These are phyloP conservation scores for Strix uralensis DNA, from an alignment of 2,113 vertebrate species.

Conservation along the genomic window DNA sequence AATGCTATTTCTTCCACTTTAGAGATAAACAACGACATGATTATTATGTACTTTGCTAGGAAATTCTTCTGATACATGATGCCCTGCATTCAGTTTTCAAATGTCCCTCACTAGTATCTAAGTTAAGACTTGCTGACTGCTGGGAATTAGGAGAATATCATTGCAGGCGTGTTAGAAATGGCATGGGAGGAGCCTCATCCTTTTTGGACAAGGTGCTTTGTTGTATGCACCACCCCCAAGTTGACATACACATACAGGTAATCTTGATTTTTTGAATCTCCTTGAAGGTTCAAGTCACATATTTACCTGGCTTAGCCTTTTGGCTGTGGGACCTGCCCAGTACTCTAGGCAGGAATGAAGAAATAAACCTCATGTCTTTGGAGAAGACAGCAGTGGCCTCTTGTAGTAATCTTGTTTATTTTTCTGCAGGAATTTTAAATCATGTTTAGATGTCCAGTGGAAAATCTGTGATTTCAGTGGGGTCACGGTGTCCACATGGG, in stretches of 20 bases:
- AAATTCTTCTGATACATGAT: not conserved
- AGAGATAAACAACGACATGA: not conserved
- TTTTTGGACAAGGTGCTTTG: not conserved
- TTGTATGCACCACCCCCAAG: not conserved
- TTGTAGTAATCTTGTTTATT: not conserved
- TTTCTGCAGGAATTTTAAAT: not conserved
- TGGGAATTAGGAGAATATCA: not conserved
- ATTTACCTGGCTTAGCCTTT: not conserved
- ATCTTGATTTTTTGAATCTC: not conserved
- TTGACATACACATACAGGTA: not conserved
- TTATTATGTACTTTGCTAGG: not conserved
- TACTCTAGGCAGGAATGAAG: not conserved
- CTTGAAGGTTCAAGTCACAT: not conserved
- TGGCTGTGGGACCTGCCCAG: not conserved
- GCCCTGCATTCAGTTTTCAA: not conserved
- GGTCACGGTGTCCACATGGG: not conserved
- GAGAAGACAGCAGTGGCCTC: not conserved
- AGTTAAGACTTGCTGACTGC: not conserved
- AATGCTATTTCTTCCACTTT: not conserved
- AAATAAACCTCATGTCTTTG: not conserved
- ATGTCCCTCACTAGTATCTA: not conserved
- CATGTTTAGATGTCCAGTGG: not conserved
- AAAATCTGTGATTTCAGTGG: not conserved
- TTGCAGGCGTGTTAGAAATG: not conserved
- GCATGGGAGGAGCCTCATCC: not conserved